Percentiles rank a stretch among this genome's conserved stretches.
These are phyloP conservation scores for Hypena proboscidalis DNA, from an alignment of 2,888 invertebrate species.

Conservation along the genomic window DNA sequence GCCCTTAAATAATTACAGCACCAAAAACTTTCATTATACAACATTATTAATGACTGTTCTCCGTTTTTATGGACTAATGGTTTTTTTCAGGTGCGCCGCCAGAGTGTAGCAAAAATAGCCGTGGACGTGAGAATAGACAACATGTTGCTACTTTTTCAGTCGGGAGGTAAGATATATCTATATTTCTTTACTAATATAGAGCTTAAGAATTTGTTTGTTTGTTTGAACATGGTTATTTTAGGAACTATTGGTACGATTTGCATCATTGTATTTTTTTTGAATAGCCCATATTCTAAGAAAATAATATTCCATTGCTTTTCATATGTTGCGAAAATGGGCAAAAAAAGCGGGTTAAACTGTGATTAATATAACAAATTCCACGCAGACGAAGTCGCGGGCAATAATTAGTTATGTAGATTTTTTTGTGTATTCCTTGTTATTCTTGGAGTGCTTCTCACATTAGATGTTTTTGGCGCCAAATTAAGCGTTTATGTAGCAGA, in stretches of 20 bases:
- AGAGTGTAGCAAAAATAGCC: constrained; percentile 51
- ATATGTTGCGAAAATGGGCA: too few relatives aligned
- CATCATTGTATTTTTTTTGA: too few relatives aligned
- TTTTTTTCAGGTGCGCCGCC: constrained; percentile 65
- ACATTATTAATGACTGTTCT: neutral
- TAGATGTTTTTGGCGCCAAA: constrained; percentile 34
- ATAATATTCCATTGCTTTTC: too few relatives aligned
- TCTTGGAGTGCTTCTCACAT: constrained; percentile 18
- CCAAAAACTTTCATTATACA: neutral
- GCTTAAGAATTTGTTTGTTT: too few relatives aligned
- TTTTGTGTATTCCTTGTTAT: constrained; percentile 11
- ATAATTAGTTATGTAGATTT: too few relatives aligned
- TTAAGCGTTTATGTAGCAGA: constrained; percentile 39
- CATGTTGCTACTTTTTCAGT: constrained; percentile 48
- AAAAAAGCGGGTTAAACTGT: too few relatives aligned
- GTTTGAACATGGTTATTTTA: too few relatives aligned
- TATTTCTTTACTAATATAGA: neutral
- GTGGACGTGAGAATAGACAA: constrained; percentile 51
- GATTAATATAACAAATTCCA: too few relatives aligned
- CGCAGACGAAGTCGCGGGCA: too few relatives aligned
- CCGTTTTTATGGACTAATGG: constrained; percentile 14
- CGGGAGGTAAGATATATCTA: constrained; percentile 59
- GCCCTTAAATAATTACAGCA: constrained; percentile 1
- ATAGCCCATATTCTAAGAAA: too few relatives aligned
- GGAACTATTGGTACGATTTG: too few relatives aligned